Evolutionary conservation across 2,113 vertebrate genomes (phyloP).

Genomic region (Heloderma charlesbogerti): DNA sequence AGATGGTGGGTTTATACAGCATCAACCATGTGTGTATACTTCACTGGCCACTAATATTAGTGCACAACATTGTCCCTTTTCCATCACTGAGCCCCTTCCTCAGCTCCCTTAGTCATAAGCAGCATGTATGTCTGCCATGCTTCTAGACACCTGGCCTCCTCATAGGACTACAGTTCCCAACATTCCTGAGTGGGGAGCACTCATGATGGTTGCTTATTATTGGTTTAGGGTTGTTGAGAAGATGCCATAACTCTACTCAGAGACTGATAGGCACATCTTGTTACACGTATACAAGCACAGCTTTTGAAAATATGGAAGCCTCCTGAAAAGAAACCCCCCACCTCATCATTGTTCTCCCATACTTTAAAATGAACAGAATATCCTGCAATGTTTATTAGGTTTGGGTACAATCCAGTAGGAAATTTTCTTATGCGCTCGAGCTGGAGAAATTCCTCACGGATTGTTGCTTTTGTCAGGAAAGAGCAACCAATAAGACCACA

Average conservation of each 20-base stretch:
- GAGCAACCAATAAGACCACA: constrained; percentile 36
- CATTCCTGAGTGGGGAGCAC: background rate
- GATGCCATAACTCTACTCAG: background rate
- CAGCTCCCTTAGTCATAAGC: background rate
- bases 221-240: background rate
- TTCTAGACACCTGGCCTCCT: background rate
- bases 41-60: background rate
- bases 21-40: background rate
- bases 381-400: constrained; percentile 41
- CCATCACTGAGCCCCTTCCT: background rate
- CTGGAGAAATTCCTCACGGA: background rate
- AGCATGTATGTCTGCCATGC: background rate
- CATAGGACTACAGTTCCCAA: background rate
- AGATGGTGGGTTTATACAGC: background rate
- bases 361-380: constrained; percentile 1
- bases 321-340: background rate
- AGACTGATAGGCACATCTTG: constrained; percentile 13
- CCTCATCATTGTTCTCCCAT: background rate
- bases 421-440: background rate
- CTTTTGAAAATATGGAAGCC: constrained; percentile 1
- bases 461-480: constrained; percentile 25
- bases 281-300: background rate
- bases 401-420: background rate
- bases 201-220: background rate
- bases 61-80: background rate